A percentile compares a stretch with the other conserved stretches of the same genome.
phyloP scores from a whole-genome alignment of 1,140 invertebrate species.

The Drosophila nannoptera region DNA sequence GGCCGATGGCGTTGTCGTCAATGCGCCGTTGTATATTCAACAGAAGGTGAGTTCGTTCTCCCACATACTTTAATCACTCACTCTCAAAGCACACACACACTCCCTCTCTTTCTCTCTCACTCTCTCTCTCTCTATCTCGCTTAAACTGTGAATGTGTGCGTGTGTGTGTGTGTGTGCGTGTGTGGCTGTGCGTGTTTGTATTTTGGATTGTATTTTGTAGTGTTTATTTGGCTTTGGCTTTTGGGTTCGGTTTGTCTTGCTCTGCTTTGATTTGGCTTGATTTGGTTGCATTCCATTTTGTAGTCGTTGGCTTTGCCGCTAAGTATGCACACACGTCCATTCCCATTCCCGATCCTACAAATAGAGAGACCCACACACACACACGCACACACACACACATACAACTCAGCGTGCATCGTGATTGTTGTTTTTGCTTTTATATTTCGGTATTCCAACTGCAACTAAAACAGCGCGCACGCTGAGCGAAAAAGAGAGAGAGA shows the following conservation, averaged over 20 bases:
- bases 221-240: slow-evolving; percentile 57
- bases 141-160: slow-evolving; percentile 10
- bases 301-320: slow-evolving; percentile 27
- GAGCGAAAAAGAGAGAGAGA: no score
- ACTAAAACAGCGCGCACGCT: slow-evolving; percentile 7
- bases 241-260: slow-evolving; percentile 53
- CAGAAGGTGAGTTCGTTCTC: slow-evolving; percentile 70
- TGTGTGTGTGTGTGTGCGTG: slow-evolving; percentile 10
- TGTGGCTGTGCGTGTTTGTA: no score
- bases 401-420: no score
- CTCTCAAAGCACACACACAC: no score
- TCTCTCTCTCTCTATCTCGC: neutral
- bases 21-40: slow-evolving; percentile 75
- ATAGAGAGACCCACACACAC: neutral
- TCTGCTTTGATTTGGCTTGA: slow-evolving; percentile 27
- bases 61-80: slow-evolving; percentile 1
- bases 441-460: slow-evolving; percentile 52
- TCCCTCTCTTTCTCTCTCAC: slow-evolving; percentile 5
- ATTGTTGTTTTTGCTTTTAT: slow-evolving; percentile 59
- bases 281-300: slow-evolving; percentile 20
- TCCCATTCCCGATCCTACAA: slow-evolving; percentile 6
- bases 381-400: slow-evolving; percentile 3
- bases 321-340: slow-evolving; percentile 33
- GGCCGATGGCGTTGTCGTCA: slow-evolving; percentile 77
- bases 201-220: slow-evolving; percentile 66